phyloP scores from a whole-genome alignment of 2,888 invertebrate genomes.

The Dorcus parallelipipedus region DNA sequence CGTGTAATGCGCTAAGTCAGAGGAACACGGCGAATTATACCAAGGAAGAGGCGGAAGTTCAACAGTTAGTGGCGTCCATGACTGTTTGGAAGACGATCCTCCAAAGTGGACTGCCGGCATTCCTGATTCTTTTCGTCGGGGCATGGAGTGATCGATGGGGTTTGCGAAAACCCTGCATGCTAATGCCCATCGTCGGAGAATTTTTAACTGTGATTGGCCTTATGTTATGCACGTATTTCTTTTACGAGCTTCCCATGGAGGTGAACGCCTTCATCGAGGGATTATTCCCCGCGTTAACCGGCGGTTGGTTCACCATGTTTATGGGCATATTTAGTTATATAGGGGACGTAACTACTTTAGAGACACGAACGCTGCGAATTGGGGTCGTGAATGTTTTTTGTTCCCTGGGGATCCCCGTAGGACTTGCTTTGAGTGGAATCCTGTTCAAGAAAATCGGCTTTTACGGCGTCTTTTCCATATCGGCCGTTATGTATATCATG shows the following conservation, averaged over 20 bases:
- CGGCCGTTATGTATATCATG: conserved; percentile 69
- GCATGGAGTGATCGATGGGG: conserved; percentile 72
- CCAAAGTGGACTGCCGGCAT: conserved; percentile 78
- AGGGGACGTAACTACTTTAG: conserved; percentile 76
- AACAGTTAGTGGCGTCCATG: conserved; percentile 74
- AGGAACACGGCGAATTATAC: conserved; percentile 67
- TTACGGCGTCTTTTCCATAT: conserved; percentile 78
- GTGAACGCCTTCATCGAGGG: conserved; percentile 77
- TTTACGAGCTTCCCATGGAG: conserved; percentile 76
- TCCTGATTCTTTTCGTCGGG: conserved; percentile 77
- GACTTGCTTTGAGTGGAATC: conserved; percentile 84
- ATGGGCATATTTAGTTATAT: conserved; percentile 90
- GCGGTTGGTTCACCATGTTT: conserved; percentile 87
- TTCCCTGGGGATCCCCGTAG: conserved; percentile 83
- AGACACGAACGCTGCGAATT: conserved; percentile 79
- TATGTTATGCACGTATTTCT: conserved; percentile 75
- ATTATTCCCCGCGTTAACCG: conserved; percentile 76
- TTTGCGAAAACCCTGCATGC: conserved; percentile 75
- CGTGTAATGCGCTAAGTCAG: conserved; percentile 73
- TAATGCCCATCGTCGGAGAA: conserved; percentile 77
- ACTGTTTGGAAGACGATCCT: conserved; percentile 83
- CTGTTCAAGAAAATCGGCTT: conserved; percentile 73
- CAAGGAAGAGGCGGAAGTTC: conserved; percentile 61
- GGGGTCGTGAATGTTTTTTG: conserved; percentile 87
- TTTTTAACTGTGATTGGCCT: conserved; percentile 75